Conservation (phyloP, 2,888 invertebrate species). For the Muscina levida region DNA sequence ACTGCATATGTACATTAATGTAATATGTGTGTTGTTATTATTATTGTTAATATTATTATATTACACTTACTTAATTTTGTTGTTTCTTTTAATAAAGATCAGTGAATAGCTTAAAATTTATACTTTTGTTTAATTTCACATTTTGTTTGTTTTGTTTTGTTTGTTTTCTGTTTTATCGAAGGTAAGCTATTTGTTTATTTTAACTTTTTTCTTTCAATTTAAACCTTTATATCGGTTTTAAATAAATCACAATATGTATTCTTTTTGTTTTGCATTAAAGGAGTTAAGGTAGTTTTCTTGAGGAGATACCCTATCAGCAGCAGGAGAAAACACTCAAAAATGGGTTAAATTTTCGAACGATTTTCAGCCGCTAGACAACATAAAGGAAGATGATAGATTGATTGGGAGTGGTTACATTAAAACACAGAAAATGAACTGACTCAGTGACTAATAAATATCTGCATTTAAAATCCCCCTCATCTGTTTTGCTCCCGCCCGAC, state of each 20-base stretch:
- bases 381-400: not conserved
- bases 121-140: too few species aligned
- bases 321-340: conserved; percentile 28
- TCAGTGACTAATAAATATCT: conserved; percentile 25
- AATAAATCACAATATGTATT: conserved; percentile 61
- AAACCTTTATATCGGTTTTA: conserved; percentile 52
- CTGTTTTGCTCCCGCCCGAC: not conserved
- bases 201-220: conserved; percentile 41
- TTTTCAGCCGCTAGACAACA: not conserved
- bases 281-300: conserved; percentile 8
- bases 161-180: conserved; percentile 29
- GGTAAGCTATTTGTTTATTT: conserved; percentile 37
- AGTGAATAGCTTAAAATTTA: conserved; percentile 24
- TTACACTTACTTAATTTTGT: conserved; percentile 33
- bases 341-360: conserved; percentile 5
- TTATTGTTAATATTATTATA: too few species aligned
- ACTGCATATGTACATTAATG: too few species aligned
- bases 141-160: conserved; percentile 7
- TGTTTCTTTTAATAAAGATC: conserved; percentile 25
- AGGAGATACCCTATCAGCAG: conserved; percentile 4
- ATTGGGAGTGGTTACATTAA: not conserved
- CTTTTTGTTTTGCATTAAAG: conserved; percentile 24
- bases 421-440: conserved; percentile 26
- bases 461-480: conserved; percentile 16
- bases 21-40: too few species aligned